Evolutionary conservation across 2,888 invertebrate genomes (phyloP).

Genomic region (Calameuta pallipes): DNA sequence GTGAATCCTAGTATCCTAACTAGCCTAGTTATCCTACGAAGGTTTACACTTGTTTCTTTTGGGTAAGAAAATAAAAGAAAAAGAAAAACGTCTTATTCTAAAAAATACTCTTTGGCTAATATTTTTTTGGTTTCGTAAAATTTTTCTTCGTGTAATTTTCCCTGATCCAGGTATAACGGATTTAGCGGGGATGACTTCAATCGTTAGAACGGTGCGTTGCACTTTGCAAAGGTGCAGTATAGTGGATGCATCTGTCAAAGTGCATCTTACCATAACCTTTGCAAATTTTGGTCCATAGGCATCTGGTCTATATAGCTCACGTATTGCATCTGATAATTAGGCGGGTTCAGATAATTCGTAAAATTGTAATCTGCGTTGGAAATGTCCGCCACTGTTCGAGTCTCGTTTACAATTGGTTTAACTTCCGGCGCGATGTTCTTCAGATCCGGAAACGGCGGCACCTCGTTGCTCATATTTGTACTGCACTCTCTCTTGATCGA

Average conservation of each 20-base stretch:
- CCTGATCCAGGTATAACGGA: background rate
- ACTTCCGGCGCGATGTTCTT: constrained; percentile 35
- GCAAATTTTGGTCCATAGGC: constrained; percentile 55
- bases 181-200: background rate
- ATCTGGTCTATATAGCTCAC: constrained; percentile 58
- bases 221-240: background rate
- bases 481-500: constrained; percentile 52
- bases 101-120: constrained; percentile 23
- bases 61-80: background rate
- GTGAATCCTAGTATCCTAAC: constrained; percentile 26
- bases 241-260: background rate
- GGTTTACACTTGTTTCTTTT: constrained; percentile 19
- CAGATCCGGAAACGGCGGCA: constrained; percentile 41
- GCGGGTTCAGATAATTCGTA: constrained; percentile 49
- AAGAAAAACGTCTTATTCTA: constrained; percentile 9
- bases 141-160: background rate
- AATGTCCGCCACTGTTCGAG: constrained; percentile 44
- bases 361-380: constrained; percentile 50
- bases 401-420: constrained; percentile 39
- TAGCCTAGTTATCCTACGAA: constrained; percentile 19
- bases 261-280: constrained; percentile 55
- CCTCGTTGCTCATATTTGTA: constrained; percentile 31
- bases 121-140: background rate
- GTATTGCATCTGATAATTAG: constrained; percentile 59
- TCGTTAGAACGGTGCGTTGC: background rate